phyloP scores from a whole-genome alignment of 2,113 vertebrate species.

The Apeltes quadracus region DNA sequence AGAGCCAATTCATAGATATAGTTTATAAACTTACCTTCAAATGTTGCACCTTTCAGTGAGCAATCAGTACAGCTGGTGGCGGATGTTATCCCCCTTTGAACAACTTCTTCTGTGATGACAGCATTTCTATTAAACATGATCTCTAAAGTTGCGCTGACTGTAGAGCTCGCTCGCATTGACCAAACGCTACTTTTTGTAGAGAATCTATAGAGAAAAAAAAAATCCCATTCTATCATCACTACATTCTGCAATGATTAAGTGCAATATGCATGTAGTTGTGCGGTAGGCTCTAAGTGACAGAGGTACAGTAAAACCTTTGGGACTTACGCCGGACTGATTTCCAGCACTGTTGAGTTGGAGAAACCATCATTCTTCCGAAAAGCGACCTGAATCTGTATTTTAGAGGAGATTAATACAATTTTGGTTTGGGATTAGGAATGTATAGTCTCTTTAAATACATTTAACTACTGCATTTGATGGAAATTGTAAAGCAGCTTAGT shows the following conservation, averaged over 20 bases:
- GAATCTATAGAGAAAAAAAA: conserved; percentile 4
- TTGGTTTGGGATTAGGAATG: background rate
- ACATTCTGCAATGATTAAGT: background rate
- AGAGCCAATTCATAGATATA: background rate
- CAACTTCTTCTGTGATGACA: rapidly evolving
- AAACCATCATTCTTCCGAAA: rapidly evolving
- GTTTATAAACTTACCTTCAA: background rate
- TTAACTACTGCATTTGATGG: background rate
- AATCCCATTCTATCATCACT: background rate
- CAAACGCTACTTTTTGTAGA: rapidly evolving
- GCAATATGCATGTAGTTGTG: background rate
- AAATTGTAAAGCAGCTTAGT: background rate
- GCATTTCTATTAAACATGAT: conserved; percentile 7
- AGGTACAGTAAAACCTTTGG: background rate
- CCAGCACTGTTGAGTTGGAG: conserved; percentile 5
- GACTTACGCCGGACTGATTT: conserved; percentile 47
- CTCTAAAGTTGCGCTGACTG: conserved; percentile 33
- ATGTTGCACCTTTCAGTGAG: rapidly evolving
- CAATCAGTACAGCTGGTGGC: rapidly evolving
- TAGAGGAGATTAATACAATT: conserved; percentile 2
- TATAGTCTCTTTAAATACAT: background rate
- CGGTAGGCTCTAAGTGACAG: background rate
- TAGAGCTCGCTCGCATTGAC: rapidly evolving
- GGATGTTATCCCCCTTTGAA: rapidly evolving
- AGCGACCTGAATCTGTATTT: background rate